Evolutionary conservation across 2,113 vertebrate species (phyloP), one percentile per base, ranked within the genome.

Genomic region (Lethenteron camtschaticum): DNA sequence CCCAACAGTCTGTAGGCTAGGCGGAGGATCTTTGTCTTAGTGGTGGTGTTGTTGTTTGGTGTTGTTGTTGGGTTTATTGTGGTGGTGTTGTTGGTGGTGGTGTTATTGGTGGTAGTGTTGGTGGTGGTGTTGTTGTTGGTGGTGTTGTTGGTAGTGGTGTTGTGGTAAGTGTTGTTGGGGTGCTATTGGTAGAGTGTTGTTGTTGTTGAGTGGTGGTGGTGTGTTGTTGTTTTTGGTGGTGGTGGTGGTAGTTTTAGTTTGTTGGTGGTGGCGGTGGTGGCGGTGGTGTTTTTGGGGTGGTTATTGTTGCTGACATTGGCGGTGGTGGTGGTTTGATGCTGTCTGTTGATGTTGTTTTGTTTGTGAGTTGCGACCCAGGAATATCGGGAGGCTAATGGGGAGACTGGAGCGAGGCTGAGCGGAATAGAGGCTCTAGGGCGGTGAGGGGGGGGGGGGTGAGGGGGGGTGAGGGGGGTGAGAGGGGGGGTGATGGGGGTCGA

Each of bases 201-300:
- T 63, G 3, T 13, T 13, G 20, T n/a, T n/a, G n/a, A n/a, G 20
- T 20, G 20, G 20, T 20, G 20, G 20, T 20, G 20, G 20, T 20
- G 20, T 63, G 59, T 4, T 63, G 59, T 4, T 63, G 59, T 2
- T 63, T 3, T 4, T n/a, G n/a, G n/a, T n/a, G n/a, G n/a, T 63
- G 59, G 59, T 63, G 59, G 59, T 63, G 59, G 59, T 63, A 14
- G 59, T 63, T 63, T 63, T 63, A 16, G 16, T 60, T 60, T 13
- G 59, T 63, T 13, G 59, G 1, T 16, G 13, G 59, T 63, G 3
- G 59, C 4, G 3, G 59, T 6, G 59, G 59, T 63, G n/a, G n/a
- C n/a, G 13, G 3, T 63, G 13, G 1, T 63, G 59, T 13, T 63
- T 3, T 1, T 2, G 59, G 13, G 4, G 59, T 63, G 2, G 59